Evolutionary conservation across 2,888 invertebrate species (phyloP).

Genomic region (Pogonocherus hispidulus): DNA sequence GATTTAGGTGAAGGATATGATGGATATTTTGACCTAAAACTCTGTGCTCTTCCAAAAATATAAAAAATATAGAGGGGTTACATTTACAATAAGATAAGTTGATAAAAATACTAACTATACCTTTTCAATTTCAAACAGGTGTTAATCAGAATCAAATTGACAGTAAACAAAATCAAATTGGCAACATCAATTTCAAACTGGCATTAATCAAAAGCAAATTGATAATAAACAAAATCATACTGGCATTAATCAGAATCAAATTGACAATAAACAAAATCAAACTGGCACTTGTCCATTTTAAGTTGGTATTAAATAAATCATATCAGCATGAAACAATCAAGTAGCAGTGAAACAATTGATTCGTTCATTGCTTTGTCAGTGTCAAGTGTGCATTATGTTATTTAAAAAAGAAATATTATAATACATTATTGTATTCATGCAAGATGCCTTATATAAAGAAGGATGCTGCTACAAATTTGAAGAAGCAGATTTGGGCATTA

Average conservation of each 20-base stretch:
- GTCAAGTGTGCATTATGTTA: neutral
- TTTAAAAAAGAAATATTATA: neutral
- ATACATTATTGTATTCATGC: conserved; percentile 5
- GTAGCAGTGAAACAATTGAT: neutral
- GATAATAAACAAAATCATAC: no score
- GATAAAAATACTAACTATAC: no score
- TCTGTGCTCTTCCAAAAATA: no score
- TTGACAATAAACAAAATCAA: no score
- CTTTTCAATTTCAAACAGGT: neutral
- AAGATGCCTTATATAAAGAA: conserved; percentile 12
- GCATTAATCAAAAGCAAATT: no score
- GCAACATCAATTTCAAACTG: no score
- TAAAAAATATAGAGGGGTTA: no score
- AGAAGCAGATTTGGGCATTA: neutral
- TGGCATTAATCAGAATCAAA: no score
- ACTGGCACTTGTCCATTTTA: neutral
- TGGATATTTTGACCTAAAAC: no score
- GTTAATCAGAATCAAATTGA: neutral
- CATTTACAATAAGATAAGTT: no score
- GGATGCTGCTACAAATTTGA: neutral
- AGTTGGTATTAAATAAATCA: neutral
- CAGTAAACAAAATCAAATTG: no score
- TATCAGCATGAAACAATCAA: neutral
- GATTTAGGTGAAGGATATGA: no score
- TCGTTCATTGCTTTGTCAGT: conserved; percentile 3